phyloP scores from a whole-genome alignment of 2,797 vertebrate species.

The Arrhamphus sclerolepis region DNA sequence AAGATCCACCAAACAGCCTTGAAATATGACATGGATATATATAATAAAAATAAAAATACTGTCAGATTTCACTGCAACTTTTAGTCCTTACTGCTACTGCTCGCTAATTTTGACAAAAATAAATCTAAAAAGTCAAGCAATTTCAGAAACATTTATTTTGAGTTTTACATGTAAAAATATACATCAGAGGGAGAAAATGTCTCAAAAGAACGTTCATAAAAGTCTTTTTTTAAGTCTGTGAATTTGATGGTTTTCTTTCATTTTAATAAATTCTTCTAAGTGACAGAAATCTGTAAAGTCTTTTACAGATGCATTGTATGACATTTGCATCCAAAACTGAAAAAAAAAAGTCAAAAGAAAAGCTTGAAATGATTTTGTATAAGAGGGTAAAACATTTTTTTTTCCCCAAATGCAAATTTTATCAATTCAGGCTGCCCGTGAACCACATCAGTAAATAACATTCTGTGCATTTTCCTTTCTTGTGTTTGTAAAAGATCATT shows the following conservation, averaged over 20 bases:
- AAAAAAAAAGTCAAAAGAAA: conserved; percentile 10
- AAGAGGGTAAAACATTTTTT: too few relatives aligned
- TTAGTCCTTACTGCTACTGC: background rate
- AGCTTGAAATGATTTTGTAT: background rate
- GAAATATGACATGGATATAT: too few relatives aligned
- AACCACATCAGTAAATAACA: background rate
- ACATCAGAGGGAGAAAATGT: conserved; percentile 29
- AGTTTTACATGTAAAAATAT: conserved; percentile 61
- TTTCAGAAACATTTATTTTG: conserved; percentile 59
- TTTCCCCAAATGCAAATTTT: too few relatives aligned
- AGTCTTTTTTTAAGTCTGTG: background rate
- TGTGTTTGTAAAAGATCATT: background rate
- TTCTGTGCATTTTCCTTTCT: too few relatives aligned
- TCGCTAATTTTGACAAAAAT: background rate
- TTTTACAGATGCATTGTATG: too few relatives aligned
- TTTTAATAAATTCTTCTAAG: conserved; percentile 7
- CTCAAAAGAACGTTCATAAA: conserved; percentile 16
- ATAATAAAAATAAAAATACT: too few relatives aligned
- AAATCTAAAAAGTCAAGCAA: conserved; percentile 1
- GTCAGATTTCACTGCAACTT: background rate
- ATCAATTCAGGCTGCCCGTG: too few relatives aligned
- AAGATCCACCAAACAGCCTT: too few relatives aligned
- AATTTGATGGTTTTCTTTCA: conserved; percentile 8
- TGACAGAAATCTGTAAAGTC: too few relatives aligned
- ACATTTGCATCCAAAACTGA: background rate